A percentile compares a stretch with the other conserved stretches of the same genome.
Evolutionary conservation across 2,888 invertebrate species (phyloP).

Genomic region (Plebejus anna): DNA sequence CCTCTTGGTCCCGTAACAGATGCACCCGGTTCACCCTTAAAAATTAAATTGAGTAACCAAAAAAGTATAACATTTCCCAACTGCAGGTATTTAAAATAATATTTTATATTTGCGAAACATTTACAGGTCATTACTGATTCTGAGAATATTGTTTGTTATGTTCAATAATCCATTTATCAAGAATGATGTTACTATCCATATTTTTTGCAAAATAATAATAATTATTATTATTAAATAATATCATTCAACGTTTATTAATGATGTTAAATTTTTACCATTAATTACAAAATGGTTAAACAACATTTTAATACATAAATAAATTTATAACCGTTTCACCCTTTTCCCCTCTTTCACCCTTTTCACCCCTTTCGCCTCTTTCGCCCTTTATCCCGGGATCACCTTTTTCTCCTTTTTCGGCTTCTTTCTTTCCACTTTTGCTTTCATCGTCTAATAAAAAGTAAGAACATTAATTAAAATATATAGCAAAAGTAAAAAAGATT

Average conservation of each 20-base stretch:
- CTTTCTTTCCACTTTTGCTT: neutral
- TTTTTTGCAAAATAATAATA: no score
- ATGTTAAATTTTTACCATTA: no score
- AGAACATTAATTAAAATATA: neutral
- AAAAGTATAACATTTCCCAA: neutral
- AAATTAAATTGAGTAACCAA: neutral
- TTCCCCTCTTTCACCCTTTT: slow-evolving; percentile 40
- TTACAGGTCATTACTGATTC: no score
- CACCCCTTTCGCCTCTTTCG: slow-evolving; percentile 41
- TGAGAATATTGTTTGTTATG: neutral
- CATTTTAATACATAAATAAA: neutral
- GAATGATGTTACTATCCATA: neutral
- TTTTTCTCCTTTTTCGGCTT: slow-evolving; percentile 40
- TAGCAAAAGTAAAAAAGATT: neutral
- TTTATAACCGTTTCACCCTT: slow-evolving; percentile 37
- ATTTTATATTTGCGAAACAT: neutral
- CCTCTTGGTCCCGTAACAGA: slow-evolving; percentile 45
- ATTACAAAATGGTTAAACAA: no score
- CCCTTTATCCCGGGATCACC: slow-evolving; percentile 37
- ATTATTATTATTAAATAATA: no score
- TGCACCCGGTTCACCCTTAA: slow-evolving; percentile 51
- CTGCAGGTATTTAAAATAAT: neutral
- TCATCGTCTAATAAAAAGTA: neutral
- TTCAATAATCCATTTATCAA: neutral
- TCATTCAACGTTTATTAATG: no score